Percentiles rank a stretch among this genome's conserved stretches.
Evolutionary conservation across 2,797 vertebrate species (phyloP).

Genomic region (Chloroceryle amazona): DNA sequence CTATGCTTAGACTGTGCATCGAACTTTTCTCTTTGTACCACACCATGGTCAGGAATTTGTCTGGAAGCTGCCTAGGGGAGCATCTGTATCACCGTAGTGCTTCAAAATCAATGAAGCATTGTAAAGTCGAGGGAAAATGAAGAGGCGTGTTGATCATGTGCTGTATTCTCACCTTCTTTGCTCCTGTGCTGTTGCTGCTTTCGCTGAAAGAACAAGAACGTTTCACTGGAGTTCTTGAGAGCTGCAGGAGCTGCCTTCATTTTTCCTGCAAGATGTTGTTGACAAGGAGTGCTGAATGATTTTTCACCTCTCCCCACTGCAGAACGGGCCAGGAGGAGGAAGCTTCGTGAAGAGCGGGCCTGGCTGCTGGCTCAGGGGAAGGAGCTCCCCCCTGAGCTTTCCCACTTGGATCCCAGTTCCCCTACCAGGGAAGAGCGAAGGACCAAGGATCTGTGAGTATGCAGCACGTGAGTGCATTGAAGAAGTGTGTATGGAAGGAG

Average conservation of each 20-base stretch:
- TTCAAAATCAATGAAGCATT: not conserved
- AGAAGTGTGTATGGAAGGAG: not conserved
- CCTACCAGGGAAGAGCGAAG: conserved; percentile 86
- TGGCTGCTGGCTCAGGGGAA: conserved; percentile 96
- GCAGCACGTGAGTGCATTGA: rapidly evolving
- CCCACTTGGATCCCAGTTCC: conserved; percentile 91
- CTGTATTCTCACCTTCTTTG: not conserved
- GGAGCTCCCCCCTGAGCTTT: conserved; percentile 92
- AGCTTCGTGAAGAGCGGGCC: conserved; percentile 93
- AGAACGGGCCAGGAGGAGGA: conserved; percentile 94
- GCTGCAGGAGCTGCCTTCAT: not conserved
- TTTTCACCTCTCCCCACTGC: not conserved
- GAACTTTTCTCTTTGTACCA: not conserved
- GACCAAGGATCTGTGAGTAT: conserved; percentile 91
- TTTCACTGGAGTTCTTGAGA: not conserved
- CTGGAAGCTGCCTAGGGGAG: not conserved
- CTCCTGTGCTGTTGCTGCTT: not conserved
- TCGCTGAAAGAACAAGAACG: not conserved
- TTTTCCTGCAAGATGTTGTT: not conserved
- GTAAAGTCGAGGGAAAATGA: not conserved
- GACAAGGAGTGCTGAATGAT: not conserved
- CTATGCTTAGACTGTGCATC: not conserved
- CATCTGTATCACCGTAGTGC: not conserved
- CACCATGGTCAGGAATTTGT: not conserved
- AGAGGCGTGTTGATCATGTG: rapidly evolving